A percentile compares a stretch with the other conserved stretches of the same genome.
These are phyloP conservation scores for Drosophila simulans DNA, from an alignment of 1,140 invertebrate species.

Conservation along the genomic window DNA sequence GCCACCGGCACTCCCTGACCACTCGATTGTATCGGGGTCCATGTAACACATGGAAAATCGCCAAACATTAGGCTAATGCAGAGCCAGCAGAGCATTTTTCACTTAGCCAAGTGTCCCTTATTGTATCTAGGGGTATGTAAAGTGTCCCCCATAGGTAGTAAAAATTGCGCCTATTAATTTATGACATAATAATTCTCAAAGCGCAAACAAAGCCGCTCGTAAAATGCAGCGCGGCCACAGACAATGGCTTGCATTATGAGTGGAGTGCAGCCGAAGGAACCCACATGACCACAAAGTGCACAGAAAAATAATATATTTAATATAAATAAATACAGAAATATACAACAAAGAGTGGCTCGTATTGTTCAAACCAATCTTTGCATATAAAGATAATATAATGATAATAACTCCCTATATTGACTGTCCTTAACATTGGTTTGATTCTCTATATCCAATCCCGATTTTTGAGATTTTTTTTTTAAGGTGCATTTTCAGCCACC, in stretches of 20 bases:
- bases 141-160: conserved; percentile 42
- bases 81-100: conserved; percentile 65
- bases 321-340: background rate
- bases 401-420: no score
- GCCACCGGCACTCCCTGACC: conserved; percentile 6
- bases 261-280: conserved; percentile 38
- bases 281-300: conserved; percentile 33
- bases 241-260: conserved; percentile 69
- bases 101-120: conserved; percentile 59
- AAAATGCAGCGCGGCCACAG: conserved; percentile 61
- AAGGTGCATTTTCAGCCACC: conserved; percentile 5
- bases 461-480: background rate
- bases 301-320: background rate
- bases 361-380: no score
- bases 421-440: no score
- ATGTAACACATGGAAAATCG: conserved; percentile 60
- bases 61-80: conserved; percentile 66
- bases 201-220: conserved; percentile 79
- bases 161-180: conserved; percentile 82
- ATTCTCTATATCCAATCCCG: no score
- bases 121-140: conserved; percentile 34
- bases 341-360: no score
- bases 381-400: no score
- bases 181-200: conserved; percentile 83
- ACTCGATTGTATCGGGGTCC: conserved; percentile 36